phyloP scores from a whole-genome alignment of 2,113 vertebrate genomes.

The Phalacrocorax pelagicus region DNA sequence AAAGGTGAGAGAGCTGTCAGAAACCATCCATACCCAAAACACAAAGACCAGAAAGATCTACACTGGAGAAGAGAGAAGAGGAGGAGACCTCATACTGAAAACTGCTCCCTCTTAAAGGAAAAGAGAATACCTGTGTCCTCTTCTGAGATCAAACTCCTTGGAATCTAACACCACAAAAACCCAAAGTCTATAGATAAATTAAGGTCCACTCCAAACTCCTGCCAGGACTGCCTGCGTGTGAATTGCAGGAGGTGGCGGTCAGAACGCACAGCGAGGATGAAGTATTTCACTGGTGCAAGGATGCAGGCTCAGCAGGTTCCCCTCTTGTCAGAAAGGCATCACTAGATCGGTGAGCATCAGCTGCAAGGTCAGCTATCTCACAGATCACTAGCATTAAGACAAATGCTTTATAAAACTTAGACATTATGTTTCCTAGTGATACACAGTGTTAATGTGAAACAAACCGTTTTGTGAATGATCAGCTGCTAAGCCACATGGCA shows the following conservation, averaged over 20 bases:
- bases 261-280: not conserved
- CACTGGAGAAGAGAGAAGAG: not conserved
- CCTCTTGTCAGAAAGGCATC: not conserved
- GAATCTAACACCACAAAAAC: not conserved
- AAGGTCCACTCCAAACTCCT: not conserved
- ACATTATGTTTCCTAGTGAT: constrained; percentile 26
- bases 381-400: not conserved
- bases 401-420: not conserved
- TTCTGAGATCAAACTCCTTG: not conserved
- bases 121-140: not conserved
- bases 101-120: not conserved
- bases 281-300: not conserved
- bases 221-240: not conserved
- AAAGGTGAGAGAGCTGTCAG: not conserved
- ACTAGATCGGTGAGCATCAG: not conserved
- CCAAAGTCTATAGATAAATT: not conserved
- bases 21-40: not conserved
- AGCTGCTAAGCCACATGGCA: not conserved
- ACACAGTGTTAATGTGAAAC: not conserved
- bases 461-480: constrained; percentile 8
- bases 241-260: not conserved
- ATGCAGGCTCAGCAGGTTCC: not conserved
- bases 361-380: not conserved
- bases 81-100: not conserved
- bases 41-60: not conserved